Base-by-base conservation (phyloP, 2,113 vertebrate genomes). In the Leptosomus discolor region DNA sequence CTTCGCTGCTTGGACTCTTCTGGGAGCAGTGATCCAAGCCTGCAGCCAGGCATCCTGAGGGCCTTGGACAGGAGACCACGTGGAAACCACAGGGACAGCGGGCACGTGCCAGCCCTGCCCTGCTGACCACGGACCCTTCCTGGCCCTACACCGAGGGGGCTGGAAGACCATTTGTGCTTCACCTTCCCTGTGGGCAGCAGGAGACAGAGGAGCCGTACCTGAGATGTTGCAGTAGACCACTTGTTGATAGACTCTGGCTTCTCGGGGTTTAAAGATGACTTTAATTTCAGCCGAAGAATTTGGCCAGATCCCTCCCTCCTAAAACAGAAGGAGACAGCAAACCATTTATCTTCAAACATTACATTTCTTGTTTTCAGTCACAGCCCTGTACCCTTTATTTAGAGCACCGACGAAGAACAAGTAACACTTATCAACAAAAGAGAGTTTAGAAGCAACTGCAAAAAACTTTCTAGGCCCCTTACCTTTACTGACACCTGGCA, bases 281-380 rank as follows among this genome's bases (percentile, higher is more conserved):
- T 12, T 95, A 60, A 99, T 98, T 94, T 98, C 94, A 50, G 77
- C 91, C 4, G 98, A 98, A 37, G 95, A 97, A 50, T 98, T 98
- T 15, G 99, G 98, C 98, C 98, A 99, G 68, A 99, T 92, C 26
- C 99, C 98, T 9, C 99, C 99, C 88, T 99, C 98, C 98, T 98
- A 91, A 83, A 98, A 88, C 50, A 81, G 95, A 91, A 97, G 63
- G 26, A 64, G 90, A 95, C 16, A 69, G 67, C 39, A 91, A 92
- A 77, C 23, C 15, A 48, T 83, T 93, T 70, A 15, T 53, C 71
- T 73, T 75, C 53, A 36, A 60, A 32, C 4, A 0, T 18, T 45
- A 17, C 21, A 21, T 64, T 86, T 27, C 37, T 77, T 37, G 6
- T 69, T 74, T 84, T 29, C 83, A 92, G 5, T n/a, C n/a, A n/a